A percentile compares a stretch with the other conserved stretches of the same genome.
These are phyloP conservation scores for Melitaea athalia DNA, from an alignment of 2,888 invertebrate species.

Conservation along the genomic window DNA sequence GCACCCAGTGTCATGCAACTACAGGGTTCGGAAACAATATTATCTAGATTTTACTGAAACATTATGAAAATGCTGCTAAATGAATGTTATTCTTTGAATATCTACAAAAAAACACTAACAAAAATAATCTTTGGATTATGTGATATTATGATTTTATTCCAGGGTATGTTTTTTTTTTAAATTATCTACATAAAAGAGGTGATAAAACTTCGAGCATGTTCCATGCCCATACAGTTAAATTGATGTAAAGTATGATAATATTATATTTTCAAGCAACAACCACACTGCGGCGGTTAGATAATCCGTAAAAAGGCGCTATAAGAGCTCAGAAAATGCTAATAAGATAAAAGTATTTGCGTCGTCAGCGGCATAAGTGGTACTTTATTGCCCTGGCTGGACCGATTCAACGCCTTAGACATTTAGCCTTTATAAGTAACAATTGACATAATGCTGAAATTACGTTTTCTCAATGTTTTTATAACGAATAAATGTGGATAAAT, in stretches of 20 bases:
- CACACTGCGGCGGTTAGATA: constrained; percentile 16
- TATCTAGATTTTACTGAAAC: too few species aligned
- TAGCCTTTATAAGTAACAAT: constrained; percentile 19
- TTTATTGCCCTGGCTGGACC: constrained; percentile 28
- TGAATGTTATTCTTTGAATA: too few species aligned
- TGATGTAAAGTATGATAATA: neutral
- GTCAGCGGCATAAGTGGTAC: constrained; percentile 31
- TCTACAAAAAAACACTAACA: too few species aligned
- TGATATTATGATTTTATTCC: too few species aligned
- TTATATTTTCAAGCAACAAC: neutral
- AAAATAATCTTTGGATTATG: too few species aligned
- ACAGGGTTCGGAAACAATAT: neutral
- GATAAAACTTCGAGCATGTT: too few species aligned
- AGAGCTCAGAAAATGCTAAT: constrained; percentile 34
- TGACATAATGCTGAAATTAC: constrained; percentile 11
- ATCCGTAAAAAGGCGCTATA: constrained; percentile 33
- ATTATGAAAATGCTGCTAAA: too few species aligned
- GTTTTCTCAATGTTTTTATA: neutral
- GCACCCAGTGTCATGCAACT: neutral
- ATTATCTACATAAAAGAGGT: too few species aligned
- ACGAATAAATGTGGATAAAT: neutral
- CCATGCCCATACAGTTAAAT: neutral
- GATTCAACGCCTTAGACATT: constrained; percentile 23
- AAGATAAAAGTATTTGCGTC: constrained; percentile 36
- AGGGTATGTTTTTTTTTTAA: too few species aligned